Evolutionary conservation across 2,888 invertebrate genomes (phyloP), one percentile per base, ranked within the genome.

Genomic region (Mactromeris polynyma): DNA sequence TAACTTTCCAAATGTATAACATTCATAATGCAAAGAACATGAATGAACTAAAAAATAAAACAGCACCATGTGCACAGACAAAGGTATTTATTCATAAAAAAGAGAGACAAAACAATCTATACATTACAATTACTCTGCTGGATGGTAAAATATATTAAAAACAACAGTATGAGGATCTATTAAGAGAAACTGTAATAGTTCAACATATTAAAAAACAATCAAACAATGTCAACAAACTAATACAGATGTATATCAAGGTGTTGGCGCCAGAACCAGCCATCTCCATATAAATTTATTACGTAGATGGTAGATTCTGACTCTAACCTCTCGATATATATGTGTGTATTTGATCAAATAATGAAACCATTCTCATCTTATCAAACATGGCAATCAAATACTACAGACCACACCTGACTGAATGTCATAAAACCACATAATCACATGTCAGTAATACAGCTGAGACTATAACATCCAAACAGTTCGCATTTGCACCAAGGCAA

Each of bases 31-130:
- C n/a, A 40, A 46, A 17, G 46, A 17, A 46, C 46, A 9, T 46
- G 17, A 9, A 64, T 26, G 11, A 26, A 26, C n/a, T 4, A 64
- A 64, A 64, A n/a, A 26, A 26, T n/a, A n/a, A 64, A n/a, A n/a
- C 9, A 26, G 11, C 7, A 64, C 58, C 0, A 2, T 64, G n/a
- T 26, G 58, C 58, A 64, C 58, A 26, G 58, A 64, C 58, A 64
- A 64, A 64, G 58, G 58, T 64, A 64, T 64, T 64, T 64, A 64
- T 64, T 64, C 26, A 64, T 64, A 26, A 64, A 64, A n/a, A 64
- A 64, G 26, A 64, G 58, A 64, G n/a, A 64, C 21, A 64, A 64
- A 64, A 21, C 21, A 26, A 26, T 64, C 58, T 26, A 64, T 64
- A 64, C 58, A 64, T 26, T 26, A 64, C 26, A 64, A 26, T 11